A percentile compares a stretch with the other conserved stretches of the same genome.
These are phyloP conservation scores for Sorex araneus DNA, from an alignment of 2,113 vertebrate genomes.

Conservation along the genomic window DNA sequence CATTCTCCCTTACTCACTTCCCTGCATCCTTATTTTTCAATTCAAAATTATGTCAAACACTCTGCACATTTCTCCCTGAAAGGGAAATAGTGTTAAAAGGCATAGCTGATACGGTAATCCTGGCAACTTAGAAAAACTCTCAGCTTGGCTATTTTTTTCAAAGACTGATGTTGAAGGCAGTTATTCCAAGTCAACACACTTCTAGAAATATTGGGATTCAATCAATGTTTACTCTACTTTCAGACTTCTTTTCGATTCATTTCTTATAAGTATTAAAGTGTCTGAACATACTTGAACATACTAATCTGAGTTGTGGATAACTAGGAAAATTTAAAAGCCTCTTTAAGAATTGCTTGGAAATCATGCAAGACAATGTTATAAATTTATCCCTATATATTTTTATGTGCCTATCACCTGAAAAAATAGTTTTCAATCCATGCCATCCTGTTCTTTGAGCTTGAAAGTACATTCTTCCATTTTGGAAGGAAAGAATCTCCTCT, in stretches of 20 bases:
- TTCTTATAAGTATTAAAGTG: slow-evolving; percentile 57
- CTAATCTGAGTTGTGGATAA: background rate
- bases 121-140: slow-evolving; percentile 50
- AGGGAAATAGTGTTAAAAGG: background rate
- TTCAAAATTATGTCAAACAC: slow-evolving; percentile 15
- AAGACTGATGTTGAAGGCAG: slow-evolving; percentile 26
- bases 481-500: background rate
- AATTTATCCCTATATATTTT: slow-evolving; percentile 51
- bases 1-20: background rate
- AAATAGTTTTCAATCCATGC: background rate
- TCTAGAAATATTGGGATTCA: background rate
- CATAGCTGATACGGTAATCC: slow-evolving; percentile 35
- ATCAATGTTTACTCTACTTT: slow-evolving; percentile 30
- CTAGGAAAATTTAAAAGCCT: slow-evolving; percentile 10
- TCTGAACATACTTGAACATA: background rate
- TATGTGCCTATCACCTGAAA: slow-evolving; percentile 21
- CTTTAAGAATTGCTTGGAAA: slow-evolving; percentile 57
- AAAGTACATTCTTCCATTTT: background rate
- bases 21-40: slow-evolving; percentile 6
- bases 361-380: background rate
- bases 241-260: background rate
- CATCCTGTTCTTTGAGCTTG: slow-evolving; percentile 31
- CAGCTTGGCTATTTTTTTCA: background rate
- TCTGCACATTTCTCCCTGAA: background rate
- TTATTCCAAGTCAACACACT: slow-evolving; percentile 11